Percentiles rank a stretch among this genome's conserved stretches.
These are phyloP conservation scores for Proales similis DNA, from an alignment of 1,140 invertebrate genomes.

Conservation along the genomic window DNA sequence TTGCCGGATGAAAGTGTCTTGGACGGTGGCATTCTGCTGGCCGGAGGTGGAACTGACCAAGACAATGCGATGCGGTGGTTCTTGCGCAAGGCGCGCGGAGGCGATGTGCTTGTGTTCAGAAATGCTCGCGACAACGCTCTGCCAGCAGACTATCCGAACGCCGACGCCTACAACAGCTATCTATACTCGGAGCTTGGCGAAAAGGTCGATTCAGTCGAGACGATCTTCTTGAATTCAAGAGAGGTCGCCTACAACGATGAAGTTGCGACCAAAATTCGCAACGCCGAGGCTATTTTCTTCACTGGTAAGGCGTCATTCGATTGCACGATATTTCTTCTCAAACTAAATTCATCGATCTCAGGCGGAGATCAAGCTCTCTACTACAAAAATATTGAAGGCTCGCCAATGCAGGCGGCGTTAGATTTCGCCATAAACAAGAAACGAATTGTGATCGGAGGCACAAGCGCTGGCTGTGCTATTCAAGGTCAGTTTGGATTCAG, in stretches of 20 bases:
- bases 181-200: slow-evolving; percentile 16
- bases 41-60: slow-evolving; percentile 4
- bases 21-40: slow-evolving; percentile 10
- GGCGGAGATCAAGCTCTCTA: slow-evolving; percentile 30
- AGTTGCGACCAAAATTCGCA: slow-evolving; percentile 11
- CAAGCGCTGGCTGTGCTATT: slow-evolving; percentile 35
- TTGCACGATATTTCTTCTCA: too few species aligned
- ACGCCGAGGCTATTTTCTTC: slow-evolving; percentile 24
- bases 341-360: too few species aligned
- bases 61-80: slow-evolving; percentile 12
- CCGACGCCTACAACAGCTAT: slow-evolving; percentile 29
- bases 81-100: slow-evolving; percentile 1
- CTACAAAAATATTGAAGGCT: slow-evolving; percentile 5
- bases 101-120: slow-evolving; percentile 27
- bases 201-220: slow-evolving; percentile 24
- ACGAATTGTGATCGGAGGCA: slow-evolving; percentile 18
- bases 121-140: background rate
- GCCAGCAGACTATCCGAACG: slow-evolving; percentile 10
- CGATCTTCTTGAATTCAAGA: slow-evolving; percentile 32
- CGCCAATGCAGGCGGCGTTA: slow-evolving; percentile 9
- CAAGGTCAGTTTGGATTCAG: slow-evolving; percentile 15
- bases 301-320: too few species aligned
- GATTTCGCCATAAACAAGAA: slow-evolving; percentile 12
- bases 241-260: background rate
- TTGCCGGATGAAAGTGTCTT: slow-evolving; percentile 4